A percentile compares a stretch with the other conserved stretches of the same genome.
Evolutionary conservation across 30 jellyfish, hydroid and myxozoan genomes (phyloP).

Genomic region (Aurelia sp.): DNA sequence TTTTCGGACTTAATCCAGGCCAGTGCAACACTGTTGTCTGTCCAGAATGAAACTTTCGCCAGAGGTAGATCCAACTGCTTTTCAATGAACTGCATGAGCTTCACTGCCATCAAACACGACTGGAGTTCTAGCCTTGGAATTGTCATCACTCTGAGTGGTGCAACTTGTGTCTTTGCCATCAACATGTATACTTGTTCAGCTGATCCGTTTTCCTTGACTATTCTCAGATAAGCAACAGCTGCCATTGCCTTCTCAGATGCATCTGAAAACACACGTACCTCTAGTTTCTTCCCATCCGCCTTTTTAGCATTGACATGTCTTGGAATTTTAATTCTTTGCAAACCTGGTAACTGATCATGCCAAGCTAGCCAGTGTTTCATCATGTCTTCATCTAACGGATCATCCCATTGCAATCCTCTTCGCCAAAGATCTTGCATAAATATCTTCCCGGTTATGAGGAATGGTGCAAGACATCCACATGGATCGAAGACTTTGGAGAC

Average conservation of each 20-base stretch:
- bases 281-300: constrained; percentile 34
- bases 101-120: constrained; percentile 48
- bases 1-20: neutral
- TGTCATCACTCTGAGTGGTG: constrained; percentile 4
- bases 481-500: constrained; percentile 66
- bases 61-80: constrained; percentile 1
- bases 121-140: constrained; percentile 62
- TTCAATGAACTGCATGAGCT: constrained; percentile 36
- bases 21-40: constrained; percentile 46
- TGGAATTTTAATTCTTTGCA: constrained; percentile 32
- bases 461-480: constrained; percentile 56
- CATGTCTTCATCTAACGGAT: constrained; percentile 41
- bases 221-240: constrained; percentile 47
- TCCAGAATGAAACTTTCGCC: constrained; percentile 51
- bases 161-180: constrained; percentile 44
- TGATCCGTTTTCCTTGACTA: constrained; percentile 31
- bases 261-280: constrained; percentile 54
- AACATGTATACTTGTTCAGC: constrained; percentile 10
- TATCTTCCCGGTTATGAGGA: constrained; percentile 26
- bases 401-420: constrained; percentile 64
- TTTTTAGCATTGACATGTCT: constrained; percentile 28
- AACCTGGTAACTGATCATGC: constrained; percentile 34
- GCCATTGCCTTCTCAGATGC: constrained; percentile 71
- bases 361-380: constrained; percentile 29
- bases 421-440: constrained; percentile 47